phyloP scores from a whole-genome alignment of 2,888 invertebrate genomes.

The Keiferia lycopersicella region DNA sequence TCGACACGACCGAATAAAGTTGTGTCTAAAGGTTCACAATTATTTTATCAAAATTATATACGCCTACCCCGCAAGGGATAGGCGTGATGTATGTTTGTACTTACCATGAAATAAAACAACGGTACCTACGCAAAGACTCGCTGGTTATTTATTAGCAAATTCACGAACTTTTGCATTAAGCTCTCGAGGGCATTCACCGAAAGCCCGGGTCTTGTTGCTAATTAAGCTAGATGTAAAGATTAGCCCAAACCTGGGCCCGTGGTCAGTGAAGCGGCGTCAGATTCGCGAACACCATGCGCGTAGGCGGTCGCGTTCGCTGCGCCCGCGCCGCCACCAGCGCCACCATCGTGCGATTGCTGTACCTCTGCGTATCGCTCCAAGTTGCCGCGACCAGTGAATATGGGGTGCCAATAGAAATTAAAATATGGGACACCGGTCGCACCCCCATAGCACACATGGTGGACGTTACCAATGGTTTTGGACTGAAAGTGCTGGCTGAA shows the following conservation, averaged over 20 bases:
- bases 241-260: conserved; percentile 54
- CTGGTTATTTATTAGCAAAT: neutral
- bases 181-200: conserved; percentile 74
- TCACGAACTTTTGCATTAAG: conserved; percentile 26
- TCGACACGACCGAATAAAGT: no score
- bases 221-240: conserved; percentile 67
- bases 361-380: conserved; percentile 43
- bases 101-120: neutral
- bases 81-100: no score
- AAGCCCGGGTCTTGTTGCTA: conserved; percentile 62
- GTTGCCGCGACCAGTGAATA: conserved; percentile 48
- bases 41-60: no score
- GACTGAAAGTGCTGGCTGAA: conserved; percentile 85
- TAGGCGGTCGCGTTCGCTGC: conserved; percentile 61
- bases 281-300: conserved; percentile 66
- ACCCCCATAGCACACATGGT: conserved; percentile 88
- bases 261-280: conserved; percentile 62
- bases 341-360: conserved; percentile 47
- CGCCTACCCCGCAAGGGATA: no score
- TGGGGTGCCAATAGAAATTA: conserved; percentile 71
- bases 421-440: conserved; percentile 68
- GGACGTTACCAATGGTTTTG: conserved; percentile 88
- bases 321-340: conserved; percentile 50
- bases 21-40: no score
- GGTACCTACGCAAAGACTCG: neutral